Evolutionary conservation across 1,140 invertebrate species (phyloP), one percentile per base, ranked within the genome.

Genomic region (Hycleus cichorii): DNA sequence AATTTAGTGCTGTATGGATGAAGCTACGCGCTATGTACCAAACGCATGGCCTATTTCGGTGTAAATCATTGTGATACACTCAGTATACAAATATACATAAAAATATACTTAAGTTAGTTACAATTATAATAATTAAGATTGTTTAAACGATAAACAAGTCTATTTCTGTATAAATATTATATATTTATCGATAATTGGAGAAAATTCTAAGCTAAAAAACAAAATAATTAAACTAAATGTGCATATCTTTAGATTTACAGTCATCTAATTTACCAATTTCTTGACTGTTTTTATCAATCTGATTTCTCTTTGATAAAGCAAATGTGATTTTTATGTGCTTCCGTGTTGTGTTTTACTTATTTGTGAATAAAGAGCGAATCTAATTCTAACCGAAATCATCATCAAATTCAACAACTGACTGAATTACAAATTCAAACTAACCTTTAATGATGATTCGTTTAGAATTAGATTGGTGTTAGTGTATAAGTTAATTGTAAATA

Each of bases 321-420:
- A 56, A 32, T 64, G 62, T 64, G 62, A 64, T 64, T 61, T 32
- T 60, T 58, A 49, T 61, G 62, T 58, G 62, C 62, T 64, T 64
- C 62, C 62, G 57, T 56, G 39, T 62, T 59, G 49, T 54, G 42
- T 46, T 39, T 4, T 18, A 18, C 18, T 18, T 18, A 18, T 18
- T 32, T 32, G 7, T 18, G 18, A 39, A 32, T 32, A 11, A 11
- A 48, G 11, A 5, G 2, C 26, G 10, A 5, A 49, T 27, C 18
- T 8, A 32, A 49, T 25, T 49, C 11, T 11, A 12, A 8, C 1
- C 32, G 4, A 27, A 26, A 32, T 32, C 18, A 49, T 25, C 10
- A 48, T 26, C 18, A n/a, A 25, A 27, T 49, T 27, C 27, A 26
- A 5, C 32, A 32, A 32, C 3, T 7, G 4, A 7, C 7, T 32